Evolutionary conservation across 30 jellyfish, hydroid and myxozoan species (phyloP), one percentile per base, ranked within the genome.

Genomic region (Aurelia coerulea): DNA sequence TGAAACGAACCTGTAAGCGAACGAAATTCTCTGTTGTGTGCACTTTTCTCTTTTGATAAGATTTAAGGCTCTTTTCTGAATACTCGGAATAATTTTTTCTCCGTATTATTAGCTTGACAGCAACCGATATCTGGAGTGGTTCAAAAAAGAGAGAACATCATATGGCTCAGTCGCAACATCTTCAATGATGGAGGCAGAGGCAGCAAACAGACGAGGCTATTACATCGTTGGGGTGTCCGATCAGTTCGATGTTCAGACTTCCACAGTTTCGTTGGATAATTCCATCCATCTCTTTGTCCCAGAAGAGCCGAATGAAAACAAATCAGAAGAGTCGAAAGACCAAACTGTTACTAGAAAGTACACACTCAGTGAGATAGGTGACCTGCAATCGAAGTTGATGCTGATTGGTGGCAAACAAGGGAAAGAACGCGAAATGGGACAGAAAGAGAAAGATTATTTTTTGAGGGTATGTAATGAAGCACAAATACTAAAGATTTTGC

Each of bases 111-210:
- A 89, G 97, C 18, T 41, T 53, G 97, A 89, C 68, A 66, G 90
- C 63, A 89, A 89, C 68, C 75, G 81, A 2, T 42, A 71, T 42
- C 76, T 80, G 52, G 97, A 89, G 60, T 89, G 97, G 97, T 89
- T 89, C 84, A 74, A 81, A 58, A 60, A 82, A 71, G 97, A 90
- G 37, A 74, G 82, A 23, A 85, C 82, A 42, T 89, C 97, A 15
- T 89, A 80, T 31, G 97, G 97, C 31, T 89, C 97, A 35, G 92
- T 89, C 8, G 92, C 97, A 9, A 81, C 86, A 62, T 80, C 80
- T 32, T 89, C 93, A 10, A 67, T 80, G 81, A 81, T 80, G 90
- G 91, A 89, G 68, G 92, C 97, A 14, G 86, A 89, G 85, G 85
- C 78, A 19, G 93, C 92, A 32, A 89, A 89, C 74, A 76, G 81